These are phyloP conservation scores for Hermetia illucens DNA, from an alignment of 1,140 invertebrate species.

Conservation along the genomic window DNA sequence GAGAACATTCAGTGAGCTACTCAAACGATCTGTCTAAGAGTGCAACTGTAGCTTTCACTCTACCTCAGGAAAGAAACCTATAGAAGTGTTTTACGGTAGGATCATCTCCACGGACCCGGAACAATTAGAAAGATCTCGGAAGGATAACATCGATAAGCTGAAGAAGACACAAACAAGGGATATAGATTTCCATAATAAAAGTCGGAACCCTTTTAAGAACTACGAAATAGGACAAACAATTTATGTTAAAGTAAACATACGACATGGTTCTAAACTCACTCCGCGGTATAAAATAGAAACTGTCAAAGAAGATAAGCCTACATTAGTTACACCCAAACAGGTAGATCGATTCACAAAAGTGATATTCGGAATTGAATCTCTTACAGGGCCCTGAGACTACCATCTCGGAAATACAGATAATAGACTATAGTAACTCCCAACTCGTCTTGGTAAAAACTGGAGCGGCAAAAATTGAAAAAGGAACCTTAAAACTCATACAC, in stretches of 20 bases:
- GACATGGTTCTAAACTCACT: constrained; percentile 5
- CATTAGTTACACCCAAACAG: too few species aligned
- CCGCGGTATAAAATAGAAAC: too few species aligned
- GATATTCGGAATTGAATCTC: too few species aligned
- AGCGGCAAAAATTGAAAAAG: too few species aligned
- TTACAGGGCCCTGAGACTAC: too few species aligned
- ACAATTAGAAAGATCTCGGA: background rate
- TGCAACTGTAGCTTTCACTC: constrained; percentile 9
- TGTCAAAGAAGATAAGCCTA: too few species aligned
- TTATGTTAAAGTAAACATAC: constrained; percentile 4
- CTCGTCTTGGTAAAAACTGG: too few species aligned
- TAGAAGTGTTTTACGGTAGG: constrained; percentile 5
- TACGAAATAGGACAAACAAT: constrained; percentile 4
- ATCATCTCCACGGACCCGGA: constrained; percentile 1
- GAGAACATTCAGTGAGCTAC: constrained; percentile 3
- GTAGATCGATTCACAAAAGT: too few species aligned
- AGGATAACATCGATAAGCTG: constrained; percentile 3
- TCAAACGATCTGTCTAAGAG: constrained; percentile 5
- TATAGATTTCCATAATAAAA: constrained; percentile 4
- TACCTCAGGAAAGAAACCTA: constrained; percentile 4
- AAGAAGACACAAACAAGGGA: constrained; percentile 4
- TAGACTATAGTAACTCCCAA: too few species aligned
- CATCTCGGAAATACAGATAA: too few species aligned
- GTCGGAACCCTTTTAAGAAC: background rate
- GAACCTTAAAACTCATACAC: too few species aligned